Evolutionary conservation across 2,113 vertebrate species (phyloP), one percentile per base, ranked within the genome.

Genomic region (Catharus minimus): DNA sequence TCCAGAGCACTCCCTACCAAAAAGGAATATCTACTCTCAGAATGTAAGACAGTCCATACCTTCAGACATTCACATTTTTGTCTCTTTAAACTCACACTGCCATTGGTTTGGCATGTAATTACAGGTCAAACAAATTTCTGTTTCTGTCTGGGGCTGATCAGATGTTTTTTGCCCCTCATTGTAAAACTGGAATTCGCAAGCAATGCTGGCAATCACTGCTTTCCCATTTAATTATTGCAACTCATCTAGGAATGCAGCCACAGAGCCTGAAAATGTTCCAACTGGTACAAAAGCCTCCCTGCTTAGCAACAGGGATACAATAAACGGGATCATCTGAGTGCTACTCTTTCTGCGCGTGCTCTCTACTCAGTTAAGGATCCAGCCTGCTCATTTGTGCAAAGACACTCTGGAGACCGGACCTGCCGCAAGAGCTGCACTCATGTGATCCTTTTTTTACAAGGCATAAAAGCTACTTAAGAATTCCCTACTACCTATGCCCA

Each of bases 231-330:
- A 91, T 92, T 94, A 94, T 82, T 93, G 89, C 85, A 94, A 50
- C 82, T 91, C 89, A 91, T 93, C 90, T 91, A 92, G 94, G 82
- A 96, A 91, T 49, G 64, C 74, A 95, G 75, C 89, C 89, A 93
- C 47, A 68, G 64, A 93, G 67, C 50, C 75, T 82, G 93, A 93
- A 94, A 92, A 79, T 0, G 13, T 76, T 96, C 91, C 95, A 95
- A 92, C 33, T 92, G 71, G 87, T 94, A 92, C 82, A 95, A 92
- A 94, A 92, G 75, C 64, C 89, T 77, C 79, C 69, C 71, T 94
- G 91, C 91, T 92, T 95, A 95, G 95, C 93, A 96, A 96, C 95
- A 85, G 62, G 38, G 43, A 87, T 52, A 93, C 75, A 92, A 77
- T 80, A 78, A 93, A 61, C 19, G 17, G 71, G 69, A 93, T 89